Evolutionary conservation across 2,888 invertebrate species (phyloP).

Genomic region (Drosophila merina): DNA sequence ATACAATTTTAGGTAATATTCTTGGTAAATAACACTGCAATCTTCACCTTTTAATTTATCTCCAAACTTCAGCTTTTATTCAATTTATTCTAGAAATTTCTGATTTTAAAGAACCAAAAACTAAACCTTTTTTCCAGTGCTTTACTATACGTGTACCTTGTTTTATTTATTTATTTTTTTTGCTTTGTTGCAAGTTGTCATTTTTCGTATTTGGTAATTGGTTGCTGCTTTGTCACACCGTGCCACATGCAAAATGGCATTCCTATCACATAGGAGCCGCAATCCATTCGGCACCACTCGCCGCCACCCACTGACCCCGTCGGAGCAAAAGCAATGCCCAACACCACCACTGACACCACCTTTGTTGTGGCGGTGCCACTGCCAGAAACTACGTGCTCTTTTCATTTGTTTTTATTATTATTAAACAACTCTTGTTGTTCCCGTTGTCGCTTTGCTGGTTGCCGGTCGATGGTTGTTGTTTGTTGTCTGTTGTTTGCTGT

Average conservation of each 20-base stretch:
- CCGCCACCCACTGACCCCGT: constrained; percentile 1
- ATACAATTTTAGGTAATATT: no score
- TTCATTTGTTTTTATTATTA: constrained; percentile 80
- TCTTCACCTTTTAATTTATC: no score
- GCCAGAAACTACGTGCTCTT: constrained; percentile 72
- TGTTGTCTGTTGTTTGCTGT: constrained; percentile 52
- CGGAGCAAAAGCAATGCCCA: background rate
- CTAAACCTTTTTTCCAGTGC: constrained; percentile 15
- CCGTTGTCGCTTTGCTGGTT: constrained; percentile 24
- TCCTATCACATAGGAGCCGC: constrained; percentile 51
- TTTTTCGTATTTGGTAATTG: constrained; percentile 79
- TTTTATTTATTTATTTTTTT: constrained; percentile 22
- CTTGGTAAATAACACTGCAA: no score
- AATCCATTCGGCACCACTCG: constrained; percentile 40
- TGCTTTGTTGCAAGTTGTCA: constrained; percentile 74
- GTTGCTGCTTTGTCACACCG: constrained; percentile 76
- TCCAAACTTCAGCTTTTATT: no score
- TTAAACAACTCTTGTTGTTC: constrained; percentile 72
- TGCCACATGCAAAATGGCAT: constrained; percentile 73
- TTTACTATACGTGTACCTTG: background rate
- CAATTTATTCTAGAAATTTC: no score
- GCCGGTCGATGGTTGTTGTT: constrained; percentile 14
- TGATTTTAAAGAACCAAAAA: no score
- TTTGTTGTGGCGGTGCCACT: constrained; percentile 33
- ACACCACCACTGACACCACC: constrained; percentile 17